These are phyloP conservation scores for Drosophila rellima DNA, from an alignment of 2,888 invertebrate genomes.

Conservation along the genomic window DNA sequence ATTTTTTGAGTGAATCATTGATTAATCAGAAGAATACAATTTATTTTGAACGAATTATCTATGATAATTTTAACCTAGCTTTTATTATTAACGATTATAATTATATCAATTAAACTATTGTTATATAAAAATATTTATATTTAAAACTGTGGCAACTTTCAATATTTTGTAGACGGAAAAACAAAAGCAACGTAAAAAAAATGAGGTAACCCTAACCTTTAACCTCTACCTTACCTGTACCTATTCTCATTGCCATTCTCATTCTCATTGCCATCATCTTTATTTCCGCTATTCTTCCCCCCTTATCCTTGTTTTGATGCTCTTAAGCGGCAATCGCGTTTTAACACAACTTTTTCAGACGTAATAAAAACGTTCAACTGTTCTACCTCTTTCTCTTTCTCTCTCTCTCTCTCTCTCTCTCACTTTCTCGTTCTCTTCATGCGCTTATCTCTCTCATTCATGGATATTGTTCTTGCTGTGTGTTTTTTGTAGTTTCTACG, in stretches of 20 bases:
- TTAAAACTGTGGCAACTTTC: too few relatives aligned
- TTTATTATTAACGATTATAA: too few relatives aligned
- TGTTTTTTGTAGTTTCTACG: slow-evolving; percentile 7
- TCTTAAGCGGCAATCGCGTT: slow-evolving; percentile 80
- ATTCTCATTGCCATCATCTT: slow-evolving; percentile 15
- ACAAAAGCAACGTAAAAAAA: too few relatives aligned
- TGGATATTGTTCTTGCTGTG: slow-evolving; percentile 12
- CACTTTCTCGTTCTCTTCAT: background rate
- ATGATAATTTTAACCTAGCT: too few relatives aligned
- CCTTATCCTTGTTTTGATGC: slow-evolving; percentile 40
- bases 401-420: slow-evolving; percentile 53
- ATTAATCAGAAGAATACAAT: too few relatives aligned
- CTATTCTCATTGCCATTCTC: slow-evolving; percentile 1
- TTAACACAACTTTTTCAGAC: slow-evolving; percentile 79
- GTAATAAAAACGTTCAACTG: slow-evolving; percentile 79
- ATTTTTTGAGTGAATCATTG: too few relatives aligned
- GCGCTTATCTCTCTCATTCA: slow-evolving; percentile 18
- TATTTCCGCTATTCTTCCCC: slow-evolving; percentile 4
- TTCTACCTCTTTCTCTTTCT: slow-evolving; percentile 19
- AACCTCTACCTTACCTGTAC: background rate
- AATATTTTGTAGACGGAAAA: too few relatives aligned
- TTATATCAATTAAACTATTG: too few relatives aligned
- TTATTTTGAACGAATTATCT: too few relatives aligned
- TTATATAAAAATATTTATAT: too few relatives aligned
- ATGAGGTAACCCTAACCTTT: too few relatives aligned